Conservation (phyloP, 2,113 vertebrate species). For the Varanus salvator region DNA sequence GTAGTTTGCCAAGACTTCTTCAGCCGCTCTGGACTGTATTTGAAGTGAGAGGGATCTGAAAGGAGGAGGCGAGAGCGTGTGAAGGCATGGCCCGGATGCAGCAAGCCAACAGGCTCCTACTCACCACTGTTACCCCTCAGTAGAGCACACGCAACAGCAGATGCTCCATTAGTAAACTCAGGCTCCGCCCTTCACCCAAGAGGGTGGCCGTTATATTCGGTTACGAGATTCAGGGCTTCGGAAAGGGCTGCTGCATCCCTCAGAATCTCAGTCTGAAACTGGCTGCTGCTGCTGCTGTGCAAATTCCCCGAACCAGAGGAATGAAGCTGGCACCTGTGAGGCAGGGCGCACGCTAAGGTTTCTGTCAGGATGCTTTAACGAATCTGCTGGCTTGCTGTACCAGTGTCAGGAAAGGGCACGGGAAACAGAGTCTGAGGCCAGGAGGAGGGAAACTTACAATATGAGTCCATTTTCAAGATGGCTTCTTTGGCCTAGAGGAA, state of each 20-base stretch:
- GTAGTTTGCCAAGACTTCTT: constrained; percentile 82
- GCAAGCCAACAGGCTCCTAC: not conserved
- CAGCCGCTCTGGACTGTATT: constrained; percentile 87
- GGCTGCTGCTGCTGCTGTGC: not conserved
- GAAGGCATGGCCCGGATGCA: not conserved
- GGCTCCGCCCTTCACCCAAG: not conserved
- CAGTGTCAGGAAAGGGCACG: not conserved
- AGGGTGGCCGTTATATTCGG: not conserved
- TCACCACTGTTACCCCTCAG: not conserved
- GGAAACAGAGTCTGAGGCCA: not conserved
- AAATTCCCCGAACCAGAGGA: not conserved
- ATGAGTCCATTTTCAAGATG: constrained; percentile 90
- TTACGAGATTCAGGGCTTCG: not conserved
- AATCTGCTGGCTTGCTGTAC: not conserved
- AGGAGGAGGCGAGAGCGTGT: constrained; percentile 1
- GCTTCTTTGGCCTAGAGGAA: constrained; percentile 89
- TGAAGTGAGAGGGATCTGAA: constrained; percentile 82
- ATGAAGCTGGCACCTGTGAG: not conserved
- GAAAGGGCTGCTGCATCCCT: too few species aligned
- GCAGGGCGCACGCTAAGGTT: not conserved
- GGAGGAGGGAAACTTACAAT: constrained; percentile 83
- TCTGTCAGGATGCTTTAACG: not conserved
- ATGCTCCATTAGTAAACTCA: not conserved
- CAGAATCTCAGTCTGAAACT: not conserved
- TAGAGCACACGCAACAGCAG: not conserved